Evolutionary conservation across 2,113 vertebrate genomes (phyloP), one percentile per base, ranked within the genome.

Genomic region (Syngnathus scovelli): DNA sequence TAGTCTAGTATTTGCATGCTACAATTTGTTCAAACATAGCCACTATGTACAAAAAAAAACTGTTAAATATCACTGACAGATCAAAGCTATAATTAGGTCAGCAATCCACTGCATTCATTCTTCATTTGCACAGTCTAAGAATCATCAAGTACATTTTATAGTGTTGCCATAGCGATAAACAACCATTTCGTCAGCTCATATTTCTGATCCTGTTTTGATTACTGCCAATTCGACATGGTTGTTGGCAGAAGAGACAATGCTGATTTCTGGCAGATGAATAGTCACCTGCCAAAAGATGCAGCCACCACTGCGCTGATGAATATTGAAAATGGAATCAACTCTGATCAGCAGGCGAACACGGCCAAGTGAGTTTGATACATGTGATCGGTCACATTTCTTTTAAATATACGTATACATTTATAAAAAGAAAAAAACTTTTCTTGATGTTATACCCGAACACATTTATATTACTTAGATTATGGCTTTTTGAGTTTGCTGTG

Each of bases 1-100:
- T 64, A 55, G 44, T 41, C 62, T 37, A 59, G 19, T 66, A 55
- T 46, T 37, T 70, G 61, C 49, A 61, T 67, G 37, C 54, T 75
- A 33, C 55, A 71, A 56, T 39, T 78, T 63, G 39, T 38, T 58
- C 46, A 76, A 39, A 33, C 33, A 52, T n/a, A 19, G 36, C 39
- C 59, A 61, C 59, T 4, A 23, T 54, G n/a, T 12, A 4, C 1
- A 54, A 54, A 54, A 54, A 54, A 23, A 18, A 4, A n/a, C 7
- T n/a, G 7, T 7, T 19, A 13, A 23, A 9, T 54, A 54, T 54
- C 52, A 10, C 21, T 9, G 36, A 3, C 56, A 38, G 56, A 36
- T 36, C 33, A 59, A 59, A 59, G 56, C 56, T 37, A 37, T 33
- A 36, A 54, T 54, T 23, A 7, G 21, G 52, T 54, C 52, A 12